Evolutionary conservation across 2,113 vertebrate species (phyloP).

Genomic region (Odocoileus hemionus): DNA sequence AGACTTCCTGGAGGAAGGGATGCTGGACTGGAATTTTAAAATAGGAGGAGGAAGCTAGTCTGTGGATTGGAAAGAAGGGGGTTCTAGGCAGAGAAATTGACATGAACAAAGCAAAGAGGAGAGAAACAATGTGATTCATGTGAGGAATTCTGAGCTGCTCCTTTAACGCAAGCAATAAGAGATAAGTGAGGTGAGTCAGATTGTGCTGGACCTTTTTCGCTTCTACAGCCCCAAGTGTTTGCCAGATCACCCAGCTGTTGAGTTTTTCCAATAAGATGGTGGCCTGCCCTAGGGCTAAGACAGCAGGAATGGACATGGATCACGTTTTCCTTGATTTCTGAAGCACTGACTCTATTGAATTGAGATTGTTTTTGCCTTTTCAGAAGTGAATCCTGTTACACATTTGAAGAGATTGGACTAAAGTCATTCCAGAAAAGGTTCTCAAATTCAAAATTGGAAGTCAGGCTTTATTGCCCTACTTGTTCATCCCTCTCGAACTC

Average conservation of each 20-base stretch:
- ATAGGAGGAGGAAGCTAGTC: neutral
- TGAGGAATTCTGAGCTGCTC: neutral
- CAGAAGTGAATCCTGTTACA: neutral
- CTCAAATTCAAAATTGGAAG: constrained; percentile 8
- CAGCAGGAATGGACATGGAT: neutral
- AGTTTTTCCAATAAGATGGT: neutral
- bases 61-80: neutral
- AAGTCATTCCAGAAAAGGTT: constrained; percentile 9
- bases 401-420: neutral
- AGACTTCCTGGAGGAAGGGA: neutral
- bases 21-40: neutral
- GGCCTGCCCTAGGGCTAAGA: neutral
- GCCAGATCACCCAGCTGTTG: neutral
- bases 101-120: neutral
- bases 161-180: neutral
- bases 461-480: neutral
- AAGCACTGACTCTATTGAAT: neutral
- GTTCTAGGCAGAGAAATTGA: neutral
- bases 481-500: constrained; percentile 17
- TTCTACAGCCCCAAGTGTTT: neutral
- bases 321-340: neutral
- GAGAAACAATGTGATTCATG: neutral
- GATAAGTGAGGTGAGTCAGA: neutral
- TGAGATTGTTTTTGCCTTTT: neutral
- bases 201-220: neutral